phyloP scores from a whole-genome alignment of 2,888 invertebrate species.

The Nudaria mundana region DNA sequence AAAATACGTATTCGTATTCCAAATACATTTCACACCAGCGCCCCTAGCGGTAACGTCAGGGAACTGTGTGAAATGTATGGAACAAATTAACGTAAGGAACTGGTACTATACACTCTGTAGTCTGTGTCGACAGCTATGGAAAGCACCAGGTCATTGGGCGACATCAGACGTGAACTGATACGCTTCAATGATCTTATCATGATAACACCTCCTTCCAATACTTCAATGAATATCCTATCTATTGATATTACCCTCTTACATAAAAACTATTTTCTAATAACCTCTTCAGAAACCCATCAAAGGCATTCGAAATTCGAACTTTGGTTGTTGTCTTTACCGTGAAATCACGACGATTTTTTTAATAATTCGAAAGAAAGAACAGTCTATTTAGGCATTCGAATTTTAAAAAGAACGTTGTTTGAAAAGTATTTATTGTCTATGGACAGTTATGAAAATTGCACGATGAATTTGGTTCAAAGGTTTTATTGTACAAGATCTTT shows the following conservation, averaged over 20 bases:
- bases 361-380: constrained; percentile 8
- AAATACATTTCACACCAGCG: no score
- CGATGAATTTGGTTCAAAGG: constrained; percentile 1
- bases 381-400: constrained; percentile 11
- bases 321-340: constrained; percentile 53
- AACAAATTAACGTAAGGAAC: no score
- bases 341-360: constrained; percentile 56
- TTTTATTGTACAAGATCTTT: background rate
- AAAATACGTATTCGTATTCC: no score
- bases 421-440: background rate
- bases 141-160: constrained; percentile 40
- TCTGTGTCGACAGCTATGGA: constrained; percentile 41
- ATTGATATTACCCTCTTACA: constrained; percentile 40
- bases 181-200: constrained; percentile 55
- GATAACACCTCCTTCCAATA: constrained; percentile 43
- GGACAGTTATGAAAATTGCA: background rate
- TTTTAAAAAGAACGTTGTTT: background rate
- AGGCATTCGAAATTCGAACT: constrained; percentile 29
- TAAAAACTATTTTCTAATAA: constrained; percentile 36
- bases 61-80: no score
- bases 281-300: constrained; percentile 24
- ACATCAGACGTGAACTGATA: constrained; percentile 63
- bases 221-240: constrained; percentile 52
- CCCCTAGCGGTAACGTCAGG: no score
- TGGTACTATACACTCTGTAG: no score